These are phyloP conservation scores for Rallus crepitans DNA, from an alignment of 2,797 vertebrate genomes.

Conservation along the genomic window DNA sequence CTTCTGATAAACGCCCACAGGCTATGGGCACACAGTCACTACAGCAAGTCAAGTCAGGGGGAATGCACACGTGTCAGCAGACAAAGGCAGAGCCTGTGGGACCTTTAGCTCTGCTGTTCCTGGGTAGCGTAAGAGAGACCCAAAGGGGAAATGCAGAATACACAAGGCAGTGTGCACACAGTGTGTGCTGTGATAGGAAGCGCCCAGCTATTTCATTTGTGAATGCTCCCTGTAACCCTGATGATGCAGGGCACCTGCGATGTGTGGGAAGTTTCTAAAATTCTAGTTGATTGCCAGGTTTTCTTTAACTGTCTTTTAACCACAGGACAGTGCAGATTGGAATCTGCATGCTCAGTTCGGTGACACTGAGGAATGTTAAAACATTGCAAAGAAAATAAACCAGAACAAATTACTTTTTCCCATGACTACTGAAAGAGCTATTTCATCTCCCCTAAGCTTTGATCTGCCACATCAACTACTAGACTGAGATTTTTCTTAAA, in stretches of 20 bases:
- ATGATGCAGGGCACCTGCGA: not conserved
- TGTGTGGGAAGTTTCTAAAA: not conserved
- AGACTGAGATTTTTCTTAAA: not conserved
- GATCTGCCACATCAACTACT: not conserved
- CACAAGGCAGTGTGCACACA: not conserved
- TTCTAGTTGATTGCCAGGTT: not conserved
- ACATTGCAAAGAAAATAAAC: not conserved
- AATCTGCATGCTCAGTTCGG: not conserved
- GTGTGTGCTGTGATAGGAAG: not conserved
- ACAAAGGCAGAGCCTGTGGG: not conserved
- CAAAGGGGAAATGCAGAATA: not conserved
- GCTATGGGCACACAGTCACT: not conserved
- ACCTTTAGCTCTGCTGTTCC: not conserved
- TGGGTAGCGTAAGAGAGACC: not conserved
- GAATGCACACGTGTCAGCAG: fast-evolving
- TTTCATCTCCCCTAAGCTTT: not conserved
- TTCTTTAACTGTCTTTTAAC: not conserved
- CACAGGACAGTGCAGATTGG: not conserved
- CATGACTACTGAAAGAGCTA: not conserved
- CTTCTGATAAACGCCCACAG: not conserved
- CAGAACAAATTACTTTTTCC: not conserved
- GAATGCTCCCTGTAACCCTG: not conserved
- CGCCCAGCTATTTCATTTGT: not conserved
- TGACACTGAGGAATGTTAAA: not conserved
- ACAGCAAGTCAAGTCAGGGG: not conserved